These are phyloP conservation scores for Microctonus aethiopoides DNA, from an alignment of 2,888 invertebrate genomes.

Conservation along the genomic window DNA sequence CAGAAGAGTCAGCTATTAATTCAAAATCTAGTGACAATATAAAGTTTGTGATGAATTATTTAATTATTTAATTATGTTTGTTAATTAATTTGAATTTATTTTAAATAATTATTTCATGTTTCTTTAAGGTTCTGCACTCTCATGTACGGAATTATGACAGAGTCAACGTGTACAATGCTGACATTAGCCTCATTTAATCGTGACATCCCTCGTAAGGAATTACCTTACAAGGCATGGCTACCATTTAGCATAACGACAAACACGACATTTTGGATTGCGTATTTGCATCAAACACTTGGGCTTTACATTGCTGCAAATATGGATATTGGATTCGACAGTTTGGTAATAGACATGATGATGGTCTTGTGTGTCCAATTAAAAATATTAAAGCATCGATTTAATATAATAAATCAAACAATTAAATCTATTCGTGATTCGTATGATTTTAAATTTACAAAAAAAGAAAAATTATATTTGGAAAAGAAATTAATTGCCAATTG, in stretches of 20 bases:
- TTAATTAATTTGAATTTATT: no score
- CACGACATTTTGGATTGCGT: conserved; percentile 36
- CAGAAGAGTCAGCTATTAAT: not conserved
- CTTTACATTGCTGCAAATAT: conserved; percentile 24
- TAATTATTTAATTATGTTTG: no score
- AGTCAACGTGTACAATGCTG: conserved; percentile 25
- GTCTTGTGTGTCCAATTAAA: conserved; percentile 42
- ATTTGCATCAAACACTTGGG: conserved; percentile 31
- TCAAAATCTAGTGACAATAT: not conserved
- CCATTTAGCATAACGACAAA: conserved; percentile 38
- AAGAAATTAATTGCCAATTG: conserved; percentile 1
- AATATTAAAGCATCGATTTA: conserved; percentile 33
- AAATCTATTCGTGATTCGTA: not conserved
- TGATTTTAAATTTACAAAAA: not conserved
- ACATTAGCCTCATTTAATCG: conserved; percentile 30
- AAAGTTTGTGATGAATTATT: conserved; percentile 11
- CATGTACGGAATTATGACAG: not conserved
- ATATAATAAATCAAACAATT: not conserved
- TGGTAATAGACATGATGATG: conserved; percentile 42
- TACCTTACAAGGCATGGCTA: conserved; percentile 43
- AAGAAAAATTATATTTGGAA: not conserved
- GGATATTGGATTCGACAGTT: conserved; percentile 41
- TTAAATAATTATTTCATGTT: not conserved
- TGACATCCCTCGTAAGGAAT: conserved; percentile 28
- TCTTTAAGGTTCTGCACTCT: not conserved